Percentiles rank a stretch among this genome's conserved stretches.
These are phyloP conservation scores for Tachina fera DNA, from an alignment of 2,888 invertebrate species.

Conservation along the genomic window DNA sequence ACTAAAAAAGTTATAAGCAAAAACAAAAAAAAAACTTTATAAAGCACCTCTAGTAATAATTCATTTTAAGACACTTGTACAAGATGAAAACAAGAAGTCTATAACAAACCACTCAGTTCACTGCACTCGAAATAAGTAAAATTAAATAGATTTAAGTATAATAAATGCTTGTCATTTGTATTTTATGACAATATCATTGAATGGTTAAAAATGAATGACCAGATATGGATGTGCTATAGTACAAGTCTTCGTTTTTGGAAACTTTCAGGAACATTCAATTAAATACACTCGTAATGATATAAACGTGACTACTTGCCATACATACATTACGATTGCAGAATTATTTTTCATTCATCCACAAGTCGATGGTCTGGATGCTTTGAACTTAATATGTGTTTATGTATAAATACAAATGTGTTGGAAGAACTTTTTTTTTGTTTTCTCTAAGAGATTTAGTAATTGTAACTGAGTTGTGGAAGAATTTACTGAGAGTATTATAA, in stretches of 20 bases:
- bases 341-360: slow-evolving; percentile 33
- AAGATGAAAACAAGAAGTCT: slow-evolving; percentile 5
- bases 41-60: slow-evolving; percentile 33
- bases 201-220: slow-evolving; percentile 51
- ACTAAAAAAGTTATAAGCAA: slow-evolving; percentile 29
- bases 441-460: background rate
- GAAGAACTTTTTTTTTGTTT: background rate
- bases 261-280: slow-evolving; percentile 66
- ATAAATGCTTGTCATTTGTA: slow-evolving; percentile 58
- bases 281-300: slow-evolving; percentile 63
- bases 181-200: slow-evolving; percentile 62
- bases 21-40: background rate
- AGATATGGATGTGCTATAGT: slow-evolving; percentile 6
- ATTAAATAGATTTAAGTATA: slow-evolving; percentile 43
- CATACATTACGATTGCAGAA: slow-evolving; percentile 57
- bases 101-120: background rate
- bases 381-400: slow-evolving; percentile 29
- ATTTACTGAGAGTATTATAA: background rate
- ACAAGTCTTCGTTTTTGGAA: slow-evolving; percentile 24
- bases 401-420: slow-evolving; percentile 10
- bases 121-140: slow-evolving; percentile 46
- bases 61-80: slow-evolving; percentile 35
- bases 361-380: slow-evolving; percentile 39
- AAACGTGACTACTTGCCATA: slow-evolving; percentile 69
- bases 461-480: background rate